phyloP scores from a whole-genome alignment of 1,140 invertebrate genomes.

The Rhynchophorus ferrugineus region DNA sequence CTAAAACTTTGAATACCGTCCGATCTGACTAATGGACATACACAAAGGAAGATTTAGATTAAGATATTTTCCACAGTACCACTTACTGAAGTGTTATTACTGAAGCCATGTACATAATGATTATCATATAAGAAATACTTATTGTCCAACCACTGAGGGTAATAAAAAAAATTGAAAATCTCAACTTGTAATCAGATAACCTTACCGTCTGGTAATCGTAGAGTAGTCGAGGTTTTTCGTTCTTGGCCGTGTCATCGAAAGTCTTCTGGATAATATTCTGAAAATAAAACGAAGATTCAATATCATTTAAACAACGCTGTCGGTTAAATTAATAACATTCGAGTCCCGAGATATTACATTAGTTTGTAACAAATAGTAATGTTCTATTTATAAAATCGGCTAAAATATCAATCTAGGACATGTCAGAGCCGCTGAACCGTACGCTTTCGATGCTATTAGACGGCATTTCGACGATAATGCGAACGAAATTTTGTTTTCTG shows the following conservation, averaged over 20 bases:
- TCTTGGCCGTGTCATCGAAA: background rate
- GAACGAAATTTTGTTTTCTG: background rate
- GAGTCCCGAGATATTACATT: background rate
- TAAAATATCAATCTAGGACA: slow-evolving; percentile 18
- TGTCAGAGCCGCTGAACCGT: slow-evolving; percentile 16
- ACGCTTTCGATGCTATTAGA: background rate
- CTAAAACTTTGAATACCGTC: too few relatives aligned
- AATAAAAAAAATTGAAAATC: too few relatives aligned
- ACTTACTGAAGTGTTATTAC: too few relatives aligned
- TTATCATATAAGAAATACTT: too few relatives aligned
- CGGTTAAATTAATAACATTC: background rate
- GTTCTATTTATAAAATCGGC: slow-evolving; percentile 12
- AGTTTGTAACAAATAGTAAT: slow-evolving; percentile 2
- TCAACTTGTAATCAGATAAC: too few relatives aligned
- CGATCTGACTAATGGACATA: too few relatives aligned
- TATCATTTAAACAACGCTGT: too few relatives aligned
- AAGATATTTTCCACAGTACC: too few relatives aligned
- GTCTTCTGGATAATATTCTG: slow-evolving; percentile 22
- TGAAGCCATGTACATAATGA: too few relatives aligned
- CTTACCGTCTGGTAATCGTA: slow-evolving; percentile 35
- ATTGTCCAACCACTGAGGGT: too few relatives aligned
- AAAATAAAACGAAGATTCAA: slow-evolving; percentile 2
- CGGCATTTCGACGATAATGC: background rate
- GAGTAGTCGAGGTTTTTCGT: slow-evolving; percentile 24
- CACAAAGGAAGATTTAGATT: too few relatives aligned